Percentiles rank a stretch among this genome's conserved stretches.
Conservation (phyloP, 2,113 vertebrate species). For the Spea bombifrons region DNA sequence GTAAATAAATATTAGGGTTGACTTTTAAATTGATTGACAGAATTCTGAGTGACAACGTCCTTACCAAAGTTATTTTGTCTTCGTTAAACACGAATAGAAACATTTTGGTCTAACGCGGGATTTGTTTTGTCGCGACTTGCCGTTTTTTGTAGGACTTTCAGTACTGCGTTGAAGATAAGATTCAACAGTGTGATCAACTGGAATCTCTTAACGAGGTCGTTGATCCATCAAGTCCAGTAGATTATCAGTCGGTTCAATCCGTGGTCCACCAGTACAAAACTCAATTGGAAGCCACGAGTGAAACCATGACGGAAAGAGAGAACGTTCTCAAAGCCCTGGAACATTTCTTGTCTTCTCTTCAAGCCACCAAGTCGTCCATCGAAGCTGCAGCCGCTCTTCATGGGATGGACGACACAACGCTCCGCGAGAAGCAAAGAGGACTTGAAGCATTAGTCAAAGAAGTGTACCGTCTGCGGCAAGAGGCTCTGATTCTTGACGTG, state of each 20-base stretch:
- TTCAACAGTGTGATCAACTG: slow-evolving; percentile 70
- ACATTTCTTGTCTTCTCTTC: slow-evolving; percentile 77
- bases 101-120: too few species aligned
- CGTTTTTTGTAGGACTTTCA: slow-evolving; percentile 58
- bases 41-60: too few species aligned
- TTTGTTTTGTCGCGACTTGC: neutral
- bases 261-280: slow-evolving; percentile 64
- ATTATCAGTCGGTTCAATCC: slow-evolving; percentile 47
- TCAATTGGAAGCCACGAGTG: slow-evolving; percentile 72
- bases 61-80: too few species aligned
- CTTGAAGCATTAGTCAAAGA: slow-evolving; percentile 61
- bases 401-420: slow-evolving; percentile 45
- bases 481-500: slow-evolving; percentile 76
- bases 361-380: slow-evolving; percentile 63
- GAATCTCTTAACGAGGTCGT: slow-evolving; percentile 47
- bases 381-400: slow-evolving; percentile 50
- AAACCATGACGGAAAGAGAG: slow-evolving; percentile 70
- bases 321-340: slow-evolving; percentile 75
- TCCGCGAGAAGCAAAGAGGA: slow-evolving; percentile 56
- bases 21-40: too few species aligned
- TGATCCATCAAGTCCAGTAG: slow-evolving; percentile 69
- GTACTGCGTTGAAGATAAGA: slow-evolving; percentile 63
- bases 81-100: too few species aligned
- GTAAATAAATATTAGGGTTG: slow-evolving; percentile 51
- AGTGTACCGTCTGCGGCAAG: slow-evolving; percentile 65